Conservation (phyloP, 2,113 vertebrate species). For the Sinocyclocheilus anshuiensis region DNA sequence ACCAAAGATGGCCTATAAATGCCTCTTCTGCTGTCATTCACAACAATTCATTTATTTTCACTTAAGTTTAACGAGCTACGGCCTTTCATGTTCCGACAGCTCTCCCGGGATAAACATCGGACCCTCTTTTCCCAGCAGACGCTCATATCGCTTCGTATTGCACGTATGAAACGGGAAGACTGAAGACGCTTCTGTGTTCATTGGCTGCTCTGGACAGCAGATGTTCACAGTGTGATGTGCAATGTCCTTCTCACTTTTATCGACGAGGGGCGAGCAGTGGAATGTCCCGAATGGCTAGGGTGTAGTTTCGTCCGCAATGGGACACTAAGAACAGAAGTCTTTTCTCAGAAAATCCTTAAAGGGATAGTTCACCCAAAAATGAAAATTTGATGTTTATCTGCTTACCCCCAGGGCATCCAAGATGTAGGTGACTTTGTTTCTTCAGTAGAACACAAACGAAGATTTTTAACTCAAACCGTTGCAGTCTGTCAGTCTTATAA, state of each 20-base stretch:
- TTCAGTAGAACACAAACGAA: too few species aligned
- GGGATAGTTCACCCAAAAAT: too few species aligned
- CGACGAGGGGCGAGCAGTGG: background rate
- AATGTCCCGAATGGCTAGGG: constrained; percentile 15
- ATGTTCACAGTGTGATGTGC: constrained; percentile 45
- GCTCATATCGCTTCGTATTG: background rate
- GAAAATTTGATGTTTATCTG: too few species aligned
- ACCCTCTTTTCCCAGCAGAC: too few species aligned
- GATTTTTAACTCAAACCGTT: too few species aligned
- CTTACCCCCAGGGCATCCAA: too few species aligned
- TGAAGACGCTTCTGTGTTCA: background rate
- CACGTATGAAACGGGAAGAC: background rate
- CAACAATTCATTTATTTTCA: constrained; percentile 7
- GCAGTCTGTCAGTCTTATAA: too few species aligned
- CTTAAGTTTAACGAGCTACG: background rate
- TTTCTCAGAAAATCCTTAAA: constrained; percentile 17
- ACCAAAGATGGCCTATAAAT: background rate
- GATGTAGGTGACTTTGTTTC: too few species aligned
- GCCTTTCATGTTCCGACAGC: constrained; percentile 3
- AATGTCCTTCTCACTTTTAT: constrained; percentile 32
- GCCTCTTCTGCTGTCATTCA: background rate
- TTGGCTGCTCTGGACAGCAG: constrained; percentile 30
- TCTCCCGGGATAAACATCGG: constrained; percentile 1
- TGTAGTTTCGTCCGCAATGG: background rate
- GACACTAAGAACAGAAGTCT: constrained; percentile 14